These are phyloP conservation scores for Ptilodon capucinus DNA, from an alignment of 2,888 invertebrate species.

Conservation along the genomic window DNA sequence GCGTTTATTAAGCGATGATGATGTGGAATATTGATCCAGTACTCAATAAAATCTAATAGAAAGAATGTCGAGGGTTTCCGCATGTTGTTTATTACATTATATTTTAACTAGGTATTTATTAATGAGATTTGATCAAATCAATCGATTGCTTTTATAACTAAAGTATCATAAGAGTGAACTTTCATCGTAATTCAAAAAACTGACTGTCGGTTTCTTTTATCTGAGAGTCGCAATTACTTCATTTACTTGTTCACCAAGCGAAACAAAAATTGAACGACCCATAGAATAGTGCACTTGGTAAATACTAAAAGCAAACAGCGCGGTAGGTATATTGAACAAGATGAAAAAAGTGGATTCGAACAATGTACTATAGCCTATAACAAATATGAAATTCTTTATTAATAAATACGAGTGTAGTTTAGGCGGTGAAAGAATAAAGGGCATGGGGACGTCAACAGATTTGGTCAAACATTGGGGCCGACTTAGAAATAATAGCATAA, in stretches of 20 bases:
- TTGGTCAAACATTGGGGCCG: slow-evolving; percentile 75
- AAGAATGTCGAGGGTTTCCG: background rate
- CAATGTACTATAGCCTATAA: slow-evolving; percentile 25
- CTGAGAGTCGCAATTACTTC: slow-evolving; percentile 4
- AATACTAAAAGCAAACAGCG: slow-evolving; percentile 15
- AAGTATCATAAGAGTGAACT: too few species aligned
- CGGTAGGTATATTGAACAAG: slow-evolving; percentile 23
- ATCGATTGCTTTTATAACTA: too few species aligned
- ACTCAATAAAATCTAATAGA: background rate
- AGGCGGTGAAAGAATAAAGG: slow-evolving; percentile 74
- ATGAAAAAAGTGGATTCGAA: slow-evolving; percentile 32
- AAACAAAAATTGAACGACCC: slow-evolving; percentile 8
- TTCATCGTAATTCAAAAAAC: background rate
- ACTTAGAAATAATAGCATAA: slow-evolving; percentile 80
- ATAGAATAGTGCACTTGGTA: slow-evolving; percentile 7
- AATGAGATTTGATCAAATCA: too few species aligned
- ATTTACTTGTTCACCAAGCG: slow-evolving; percentile 5
- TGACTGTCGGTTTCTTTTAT: too few species aligned
- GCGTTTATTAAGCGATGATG: slow-evolving; percentile 9
- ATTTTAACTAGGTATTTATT: too few species aligned
- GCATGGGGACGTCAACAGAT: slow-evolving; percentile 68
- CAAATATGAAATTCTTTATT: slow-evolving; percentile 42
- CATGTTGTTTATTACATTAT: too few species aligned
- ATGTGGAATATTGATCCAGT: too few species aligned
- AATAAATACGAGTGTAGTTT: slow-evolving; percentile 54